Evolutionary conservation across 2,113 vertebrate genomes (phyloP), one percentile per base, ranked within the genome.

Genomic region (Artemisiospiza belli): DNA sequence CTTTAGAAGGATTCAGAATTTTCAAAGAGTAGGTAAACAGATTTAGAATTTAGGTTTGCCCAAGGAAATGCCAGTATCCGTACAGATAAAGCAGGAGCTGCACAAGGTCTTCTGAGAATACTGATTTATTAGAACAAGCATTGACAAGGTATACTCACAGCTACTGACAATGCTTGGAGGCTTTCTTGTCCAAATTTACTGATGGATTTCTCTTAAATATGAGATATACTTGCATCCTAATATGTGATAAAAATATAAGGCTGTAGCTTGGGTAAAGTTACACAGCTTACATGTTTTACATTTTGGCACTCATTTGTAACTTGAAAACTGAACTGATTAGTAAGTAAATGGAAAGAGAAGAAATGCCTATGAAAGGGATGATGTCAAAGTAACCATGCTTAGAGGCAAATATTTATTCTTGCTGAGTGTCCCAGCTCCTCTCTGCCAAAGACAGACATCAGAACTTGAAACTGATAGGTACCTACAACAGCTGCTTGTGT

Each of bases 161-260:
- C 51, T 87, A 89, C 46, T 46, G 39, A 87, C 61, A 74, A 46
- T 44, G 66, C 52, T 92, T 46, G 57, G 44, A 84, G 39, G 84
- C 24, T 91, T 90, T 82, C 69, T 70, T 92, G 59, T 75, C 39
- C 55, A 92, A 74, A 84, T 96, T 83, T 91, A 35, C 77, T 84
- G 64, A 91, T 51, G 31, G 70, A 80, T 87, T 30, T 66, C 25
- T 83, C 46, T 24, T 66, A 63, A 83, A 86, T 13, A 78, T 25
- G 20, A 82, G 10, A 72, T 63, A 39, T 24, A 74, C 25, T 80
- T 37, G 58, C 12, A 83, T 30, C 12, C 28, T 84, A 87, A 47
- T 39, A 83, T 1, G 3, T 27, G 37, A 74, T 44, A 66, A 66
- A 93, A 93, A 70, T 21, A 9, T 46, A 62, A 80, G 55, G 41